Evolutionary conservation across 2,797 vertebrate genomes (phyloP), one percentile per base, ranked within the genome.

Genomic region (Halcyon smyrnensis): DNA sequence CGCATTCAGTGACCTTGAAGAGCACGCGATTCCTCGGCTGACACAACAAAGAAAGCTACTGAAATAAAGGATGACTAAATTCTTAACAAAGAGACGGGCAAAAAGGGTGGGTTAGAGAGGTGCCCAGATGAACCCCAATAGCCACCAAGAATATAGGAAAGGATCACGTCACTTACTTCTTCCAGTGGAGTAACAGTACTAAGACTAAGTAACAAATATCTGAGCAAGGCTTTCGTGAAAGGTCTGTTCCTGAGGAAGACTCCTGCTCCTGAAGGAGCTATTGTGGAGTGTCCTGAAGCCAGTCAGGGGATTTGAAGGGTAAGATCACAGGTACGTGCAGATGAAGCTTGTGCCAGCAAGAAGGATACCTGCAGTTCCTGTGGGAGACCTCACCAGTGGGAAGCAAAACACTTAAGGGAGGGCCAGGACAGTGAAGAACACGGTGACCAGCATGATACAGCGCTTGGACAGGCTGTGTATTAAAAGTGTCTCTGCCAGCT

Each of bases 1-100:
- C 3, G 19, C 78, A 84, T 93, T 94, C 86, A 64, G 75, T 95
- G 97, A 96, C 97, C 96, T 97, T 97, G 97, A 96, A 95, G 90
- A 97, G 92, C 84, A 77, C 60, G 90, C 14, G 5, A 90, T 89
- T 96, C 92, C 94, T 95, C 30, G 8, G 84, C 94, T 97, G 96
- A 90, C 1, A 3, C 13, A 68, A 91, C 87, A 96, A 74, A 97
- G 94, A 97, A 97, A 97, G 93, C 80, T 93, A 79, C 82, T 84
- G 92, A 95, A 95, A 93, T 91, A 96, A 89, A 94, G 19, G 5
- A 51, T 71, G 36, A 57, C 36, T 34, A 91, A 87, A 94, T 92
- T 90, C 89, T 85, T 95, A 89, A 93, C 93, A 88, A 95, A 93
- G 59, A 95, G 64, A 89, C 84, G 34, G 2, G 6, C 7, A 53